phyloP scores from a whole-genome alignment of 1,140 invertebrate genomes.

The Telenomus remus region DNA sequence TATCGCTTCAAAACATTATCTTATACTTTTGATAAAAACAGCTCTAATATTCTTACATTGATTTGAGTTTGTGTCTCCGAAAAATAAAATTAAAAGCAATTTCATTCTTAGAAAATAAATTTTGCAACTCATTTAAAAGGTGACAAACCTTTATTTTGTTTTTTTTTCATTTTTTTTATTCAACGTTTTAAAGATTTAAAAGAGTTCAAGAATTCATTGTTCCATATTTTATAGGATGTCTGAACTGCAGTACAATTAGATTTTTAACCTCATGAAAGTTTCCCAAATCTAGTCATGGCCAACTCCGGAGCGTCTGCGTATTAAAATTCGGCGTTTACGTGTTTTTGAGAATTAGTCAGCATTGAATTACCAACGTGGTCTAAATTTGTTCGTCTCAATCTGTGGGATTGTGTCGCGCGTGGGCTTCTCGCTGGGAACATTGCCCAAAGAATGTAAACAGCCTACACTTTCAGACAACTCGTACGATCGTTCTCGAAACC shows the following conservation, averaged over 20 bases:
- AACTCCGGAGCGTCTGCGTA: conserved; percentile 16
- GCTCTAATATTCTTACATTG: too few relatives aligned
- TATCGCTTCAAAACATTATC: too few relatives aligned
- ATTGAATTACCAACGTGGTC: conserved; percentile 47
- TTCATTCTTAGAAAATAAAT: too few relatives aligned
- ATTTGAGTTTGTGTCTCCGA: too few relatives aligned
- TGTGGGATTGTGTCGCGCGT: conserved; percentile 55
- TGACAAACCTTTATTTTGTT: too few relatives aligned
- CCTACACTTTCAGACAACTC: conserved; percentile 13
- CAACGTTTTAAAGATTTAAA: too few relatives aligned
- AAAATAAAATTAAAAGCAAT: neutral
- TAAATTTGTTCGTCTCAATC: conserved; percentile 56
- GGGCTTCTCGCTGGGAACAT: conserved; percentile 39
- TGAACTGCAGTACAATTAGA: too few relatives aligned
- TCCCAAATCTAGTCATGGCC: conserved; percentile 23
- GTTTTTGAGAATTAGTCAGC: conserved; percentile 57
- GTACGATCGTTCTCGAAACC: conserved; percentile 2
- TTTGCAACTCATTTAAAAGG: too few relatives aligned
- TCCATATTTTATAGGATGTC: too few relatives aligned
- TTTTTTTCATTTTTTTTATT: too few relatives aligned
- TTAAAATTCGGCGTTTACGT: conserved; percentile 35
- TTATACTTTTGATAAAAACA: neutral
- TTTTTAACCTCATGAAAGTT: neutral
- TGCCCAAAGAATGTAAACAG: conserved; percentile 56
- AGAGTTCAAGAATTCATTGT: too few relatives aligned